Evolutionary conservation across 2,797 vertebrate genomes (phyloP), one percentile per base, ranked within the genome.

Genomic region (Poeciliopsis turneri): DNA sequence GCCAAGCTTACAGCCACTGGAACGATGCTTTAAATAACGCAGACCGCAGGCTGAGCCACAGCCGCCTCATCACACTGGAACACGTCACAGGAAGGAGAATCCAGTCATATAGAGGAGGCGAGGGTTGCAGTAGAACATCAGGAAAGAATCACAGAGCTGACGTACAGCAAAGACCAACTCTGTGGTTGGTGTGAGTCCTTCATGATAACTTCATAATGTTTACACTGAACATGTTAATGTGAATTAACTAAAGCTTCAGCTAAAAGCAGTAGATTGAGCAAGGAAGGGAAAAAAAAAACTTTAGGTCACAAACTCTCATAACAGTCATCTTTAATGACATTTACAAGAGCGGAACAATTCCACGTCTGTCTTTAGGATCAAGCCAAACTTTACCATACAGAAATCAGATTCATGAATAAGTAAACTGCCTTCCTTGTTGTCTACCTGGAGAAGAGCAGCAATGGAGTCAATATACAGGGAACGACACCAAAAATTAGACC

Each of bases 11-110:
- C 78, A 53, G 33, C 89, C 84, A 28, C 90, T 79, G 89, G 87
- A 89, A 82, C 73, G 41, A 33, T 0, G 30, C 86, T 89, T 89
- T 89, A 91, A 92, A 93, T 88, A 92, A 30, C 20, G 2, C 53
- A 74, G 49, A 80, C 86, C 90, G 51, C 86, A 87, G 84, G 30
- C 86, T 61, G 74, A 69, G 79, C 88, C 86, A 1, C 83, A 25
- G 87, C 76, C 83, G 89, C 90, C 51, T 90, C 86, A 89, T 13
- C 18, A 46, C 57, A 13, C 72, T 57, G 30, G 47, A 28, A 28
- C 23, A 71, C 73, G 75, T 86, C 79, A 86, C 81, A 78, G 61
- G 64, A 74, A 77, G 74, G 39, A 64, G 11, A 39, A 53, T 77
- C 59, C 78, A 57, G 77, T n/a, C 23, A 33, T 46, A 43, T 2